These are phyloP conservation scores for Stenchaetothrips biformis DNA, from an alignment of 2,888 invertebrate species.

Conservation along the genomic window DNA sequence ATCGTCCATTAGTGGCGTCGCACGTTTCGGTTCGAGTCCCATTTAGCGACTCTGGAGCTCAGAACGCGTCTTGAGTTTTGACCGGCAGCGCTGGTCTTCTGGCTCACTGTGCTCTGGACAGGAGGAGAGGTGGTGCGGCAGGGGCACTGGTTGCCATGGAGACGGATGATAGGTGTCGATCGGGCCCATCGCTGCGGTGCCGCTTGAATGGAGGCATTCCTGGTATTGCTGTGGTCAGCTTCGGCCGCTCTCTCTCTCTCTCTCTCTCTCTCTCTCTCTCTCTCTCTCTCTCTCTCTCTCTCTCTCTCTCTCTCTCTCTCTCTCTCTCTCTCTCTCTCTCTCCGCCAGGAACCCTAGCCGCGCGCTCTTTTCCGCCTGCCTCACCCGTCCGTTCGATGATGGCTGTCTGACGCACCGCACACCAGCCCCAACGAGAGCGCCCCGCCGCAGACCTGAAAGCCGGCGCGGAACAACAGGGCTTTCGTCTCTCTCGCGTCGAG, in stretches of 20 bases:
- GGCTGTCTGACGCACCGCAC: neutral
- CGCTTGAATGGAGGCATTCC: slow-evolving; percentile 13
- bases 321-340: neutral
- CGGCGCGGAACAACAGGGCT: neutral
- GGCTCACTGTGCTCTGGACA: neutral
- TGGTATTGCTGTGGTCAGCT: slow-evolving; percentile 7
- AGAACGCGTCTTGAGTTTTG: too few species aligned
- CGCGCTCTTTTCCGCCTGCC: too few species aligned
- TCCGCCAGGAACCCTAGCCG: too few species aligned
- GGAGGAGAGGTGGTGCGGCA: neutral
- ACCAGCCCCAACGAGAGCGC: neutral
- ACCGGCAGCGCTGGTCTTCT: too few species aligned
- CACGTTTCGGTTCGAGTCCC: too few species aligned
- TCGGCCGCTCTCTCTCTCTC: neutral
- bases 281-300: too few species aligned
- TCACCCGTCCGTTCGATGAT: neutral
- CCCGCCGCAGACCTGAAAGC: too few species aligned
- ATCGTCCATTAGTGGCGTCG: too few species aligned
- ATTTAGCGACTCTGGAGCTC: too few species aligned
- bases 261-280: neutral
- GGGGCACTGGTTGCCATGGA: neutral
- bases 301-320: neutral
- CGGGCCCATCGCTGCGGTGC: neutral
- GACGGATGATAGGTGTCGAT: slow-evolving; percentile 3
- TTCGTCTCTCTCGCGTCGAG: neutral